Evolutionary conservation across 2,888 invertebrate genomes (phyloP), one percentile per base, ranked within the genome.

Genomic region (Dorcus parallelipipedus): DNA sequence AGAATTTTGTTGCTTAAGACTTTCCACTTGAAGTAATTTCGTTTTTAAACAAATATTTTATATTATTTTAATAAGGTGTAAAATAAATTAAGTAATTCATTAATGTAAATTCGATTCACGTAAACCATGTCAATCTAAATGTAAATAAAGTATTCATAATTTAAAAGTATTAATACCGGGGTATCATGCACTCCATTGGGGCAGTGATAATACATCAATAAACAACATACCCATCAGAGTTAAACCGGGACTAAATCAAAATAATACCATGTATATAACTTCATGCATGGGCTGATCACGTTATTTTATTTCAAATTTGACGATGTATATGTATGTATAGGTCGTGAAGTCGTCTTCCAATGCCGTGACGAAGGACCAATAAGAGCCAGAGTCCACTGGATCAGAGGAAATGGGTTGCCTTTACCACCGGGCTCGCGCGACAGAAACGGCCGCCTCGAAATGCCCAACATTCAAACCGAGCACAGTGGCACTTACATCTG

Each of bases 301-400:
- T 23, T 9, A 20, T 14, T 17, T 17, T 9, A 9, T 45, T 45
- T 45, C 2, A 4, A 17, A 20, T 10, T 5, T 5, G 10, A 20
- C 42, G 53, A 38, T 38, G 49, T 47, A 9, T 8, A 20, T 48
- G 14, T 63, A 43, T 48, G 39, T 68, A 48, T 68, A 94, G 96
- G 92, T 77, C 89, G 91, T 43, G 95, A 95, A 78, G 95, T 95
- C 41, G 93, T 95, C 39, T 93, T 96, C 83, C 90, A 90, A 79
- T 97, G 97, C 74, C 88, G 95, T 64, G 95, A 95, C 71, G 93
- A 93, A 78, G 93, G 96, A n/a, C 84, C 84, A 0, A 75, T 84
- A 1, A 83, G 94, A 54, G 89, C 90, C 3, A 82, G 82, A 52
- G 92, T 95, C 4, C 83, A 83, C 39, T 93, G 93, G 91, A 73